These are phyloP conservation scores for Aphelenchoides bicaudatus DNA, from an alignment of 2,888 invertebrate species.

Conservation along the genomic window DNA sequence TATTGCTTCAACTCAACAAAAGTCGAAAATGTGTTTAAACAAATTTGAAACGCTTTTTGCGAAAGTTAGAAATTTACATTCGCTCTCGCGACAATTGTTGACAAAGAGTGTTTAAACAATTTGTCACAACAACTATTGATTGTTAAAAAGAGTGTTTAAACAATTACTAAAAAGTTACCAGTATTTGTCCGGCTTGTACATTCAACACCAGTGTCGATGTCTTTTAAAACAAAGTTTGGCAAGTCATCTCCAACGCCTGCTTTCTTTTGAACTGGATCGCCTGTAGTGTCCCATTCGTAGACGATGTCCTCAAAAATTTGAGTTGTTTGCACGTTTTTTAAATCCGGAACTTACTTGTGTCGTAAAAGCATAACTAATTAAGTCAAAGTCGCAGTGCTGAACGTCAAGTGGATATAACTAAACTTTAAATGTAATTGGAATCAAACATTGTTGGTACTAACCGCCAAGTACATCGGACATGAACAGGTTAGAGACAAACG, in stretches of 20 bases:
- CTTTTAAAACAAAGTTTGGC: conserved; percentile 53
- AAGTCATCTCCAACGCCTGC: conserved; percentile 53
- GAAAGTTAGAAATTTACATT: neutral
- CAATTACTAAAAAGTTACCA: conserved; percentile 68
- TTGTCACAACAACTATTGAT: neutral
- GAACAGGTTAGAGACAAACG: conserved; percentile 50
- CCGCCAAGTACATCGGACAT: conserved; percentile 34
- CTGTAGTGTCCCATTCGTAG: conserved; percentile 49
- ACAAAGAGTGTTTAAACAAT: conserved; percentile 17
- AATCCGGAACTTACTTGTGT: conserved; percentile 68
- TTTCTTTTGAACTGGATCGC: conserved; percentile 42
- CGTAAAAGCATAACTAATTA: conserved; percentile 98
- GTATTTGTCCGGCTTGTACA: conserved; percentile 88
- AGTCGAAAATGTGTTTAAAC: no score
- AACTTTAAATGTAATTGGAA: neutral
- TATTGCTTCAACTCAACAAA: no score
- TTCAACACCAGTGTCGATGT: conserved; percentile 45
- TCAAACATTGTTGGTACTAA: conserved; percentile 8
- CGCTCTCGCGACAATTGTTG: neutral
- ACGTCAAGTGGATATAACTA: conserved; percentile 80
- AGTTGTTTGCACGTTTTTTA: neutral
- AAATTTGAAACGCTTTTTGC: no score
- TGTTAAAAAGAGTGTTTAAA: conserved; percentile 13
- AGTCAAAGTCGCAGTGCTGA: conserved; percentile 86
- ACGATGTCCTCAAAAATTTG: conserved; percentile 43